Base-by-base conservation (phyloP, 2,113 vertebrate genomes). In the Gavia stellata region DNA sequence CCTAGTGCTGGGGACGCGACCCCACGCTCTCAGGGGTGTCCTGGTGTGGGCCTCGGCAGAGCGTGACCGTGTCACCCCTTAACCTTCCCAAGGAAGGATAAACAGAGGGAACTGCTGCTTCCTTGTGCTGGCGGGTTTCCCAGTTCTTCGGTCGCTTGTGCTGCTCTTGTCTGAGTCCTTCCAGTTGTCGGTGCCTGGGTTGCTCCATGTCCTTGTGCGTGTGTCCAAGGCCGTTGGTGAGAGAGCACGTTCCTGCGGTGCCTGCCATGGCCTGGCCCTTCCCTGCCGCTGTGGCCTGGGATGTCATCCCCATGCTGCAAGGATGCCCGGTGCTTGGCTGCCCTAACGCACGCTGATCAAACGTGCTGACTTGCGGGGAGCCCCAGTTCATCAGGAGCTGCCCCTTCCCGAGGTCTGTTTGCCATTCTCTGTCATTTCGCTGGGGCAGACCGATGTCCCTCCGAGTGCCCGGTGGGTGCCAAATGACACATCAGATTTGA, bases 31-130 rank as follows among this genome's bases (percentile, higher is more conserved):
- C 83, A 89, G 84, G 74, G 94, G 55, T 92, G 81, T 88, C 75
- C 86, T 81, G 40, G 47, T 12, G 7, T n/a, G 65, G 73, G 84
- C 74, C 80, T 90, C 17, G 2, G 77, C 89, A 71, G 72, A 79
- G 42, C 50, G 83, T 72, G 89, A 36, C 81, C 12, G 3, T 75
- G 52, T 94, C 81, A 94, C 79, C 81, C 88, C 49, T 67, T 78
- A 91, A 71, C 81, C 81, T 97, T 87, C 73, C 75, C 86, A 79
- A 56, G 61, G 77, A 84, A 87, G 53, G 81, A 94, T 87, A 97
- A 96, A 96, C 91, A 96, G 75, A 96, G 80, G 52, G 36, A 92
- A 56, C 91, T 84, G 61, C 94, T 92, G 96, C 87, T 90, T 85
- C 62, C 92, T 87, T 14, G 17, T 56, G 47, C 84, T 96, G 95